Conservation (phyloP, 2,888 invertebrate species). For the Melinaea marsaeus region DNA sequence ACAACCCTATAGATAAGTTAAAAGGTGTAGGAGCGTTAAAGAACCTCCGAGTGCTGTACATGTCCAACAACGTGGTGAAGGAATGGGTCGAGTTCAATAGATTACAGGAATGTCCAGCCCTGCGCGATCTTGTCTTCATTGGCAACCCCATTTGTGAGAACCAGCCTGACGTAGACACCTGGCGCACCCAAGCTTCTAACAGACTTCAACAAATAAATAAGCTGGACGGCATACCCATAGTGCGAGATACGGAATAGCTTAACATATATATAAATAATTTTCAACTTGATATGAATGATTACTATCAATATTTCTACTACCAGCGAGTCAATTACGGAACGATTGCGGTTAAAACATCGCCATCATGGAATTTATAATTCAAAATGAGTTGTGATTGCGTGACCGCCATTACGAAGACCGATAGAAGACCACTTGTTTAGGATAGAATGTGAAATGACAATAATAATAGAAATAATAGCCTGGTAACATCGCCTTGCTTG, state of each 20-base stretch:
- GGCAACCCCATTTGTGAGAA: constrained; percentile 88
- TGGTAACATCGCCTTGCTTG: constrained; percentile 56
- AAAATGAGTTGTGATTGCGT: constrained; percentile 56
- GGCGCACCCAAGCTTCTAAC: constrained; percentile 83
- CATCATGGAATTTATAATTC: constrained; percentile 41
- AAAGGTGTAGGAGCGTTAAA: constrained; percentile 90
- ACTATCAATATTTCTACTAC: constrained; percentile 18
- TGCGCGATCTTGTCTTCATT: constrained; percentile 88
- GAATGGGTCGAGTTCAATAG: constrained; percentile 90
- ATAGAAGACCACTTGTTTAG: constrained; percentile 60
- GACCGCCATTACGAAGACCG: constrained; percentile 57
- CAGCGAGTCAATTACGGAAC: constrained; percentile 31
- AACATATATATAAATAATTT: constrained; percentile 31
- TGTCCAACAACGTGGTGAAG: constrained; percentile 88
- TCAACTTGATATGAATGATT: constrained; percentile 37
- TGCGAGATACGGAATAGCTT: constrained; percentile 64
- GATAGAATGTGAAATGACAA: constrained; percentile 59
- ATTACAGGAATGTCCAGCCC: constrained; percentile 78
- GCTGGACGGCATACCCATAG: constrained; percentile 87
- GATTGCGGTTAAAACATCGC: constrained; percentile 41
- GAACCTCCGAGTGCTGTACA: constrained; percentile 87
- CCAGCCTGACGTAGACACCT: constrained; percentile 80
- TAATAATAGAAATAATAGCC: constrained; percentile 62
- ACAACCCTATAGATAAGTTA: constrained; percentile 93
- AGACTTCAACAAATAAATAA: constrained; percentile 85